Percentiles rank a stretch among this genome's conserved stretches.
Evolutionary conservation across 1,140 invertebrate species (phyloP).

Genomic region (Phenacoccus solenopsis): DNA sequence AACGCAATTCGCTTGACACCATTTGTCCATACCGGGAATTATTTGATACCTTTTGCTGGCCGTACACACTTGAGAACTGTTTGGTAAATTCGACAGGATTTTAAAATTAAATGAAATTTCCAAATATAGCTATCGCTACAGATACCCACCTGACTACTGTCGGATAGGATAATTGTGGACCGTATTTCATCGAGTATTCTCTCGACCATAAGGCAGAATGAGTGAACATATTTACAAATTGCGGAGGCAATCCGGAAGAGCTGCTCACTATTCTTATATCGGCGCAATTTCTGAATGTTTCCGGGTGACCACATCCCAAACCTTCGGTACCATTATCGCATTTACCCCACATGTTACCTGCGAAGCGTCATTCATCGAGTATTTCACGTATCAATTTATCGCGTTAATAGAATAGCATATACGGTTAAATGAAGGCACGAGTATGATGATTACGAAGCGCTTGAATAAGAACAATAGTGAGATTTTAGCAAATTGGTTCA

Average conservation of each 20-base stretch:
- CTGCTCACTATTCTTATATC: slow-evolving; percentile 67
- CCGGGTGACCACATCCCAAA: slow-evolving; percentile 69
- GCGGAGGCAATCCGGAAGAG: slow-evolving; percentile 51
- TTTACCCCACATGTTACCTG: slow-evolving; percentile 76
- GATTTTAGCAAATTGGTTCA: no score
- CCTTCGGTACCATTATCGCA: slow-evolving; percentile 71
- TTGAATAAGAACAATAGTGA: no score
- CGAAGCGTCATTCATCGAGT: no score
- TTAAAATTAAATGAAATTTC: background rate
- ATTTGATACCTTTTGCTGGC: slow-evolving; percentile 44
- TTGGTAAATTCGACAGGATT: no score
- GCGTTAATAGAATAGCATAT: background rate
- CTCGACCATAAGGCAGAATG: slow-evolving; percentile 42
- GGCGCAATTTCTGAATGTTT: slow-evolving; percentile 79
- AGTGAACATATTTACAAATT: slow-evolving; percentile 44
- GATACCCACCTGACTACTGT: slow-evolving; percentile 51
- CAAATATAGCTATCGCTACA: background rate
- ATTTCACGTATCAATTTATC: background rate
- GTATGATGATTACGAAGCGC: no score
- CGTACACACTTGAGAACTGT: slow-evolving; percentile 60
- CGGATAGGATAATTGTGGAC: slow-evolving; percentile 47
- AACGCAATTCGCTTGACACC: slow-evolving; percentile 73
- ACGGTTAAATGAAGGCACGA: no score
- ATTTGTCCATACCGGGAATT: slow-evolving; percentile 59
- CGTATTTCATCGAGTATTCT: slow-evolving; percentile 21